Evolutionary conservation across 2,888 invertebrate species (phyloP).

Genomic region (Rosalia funebris): DNA sequence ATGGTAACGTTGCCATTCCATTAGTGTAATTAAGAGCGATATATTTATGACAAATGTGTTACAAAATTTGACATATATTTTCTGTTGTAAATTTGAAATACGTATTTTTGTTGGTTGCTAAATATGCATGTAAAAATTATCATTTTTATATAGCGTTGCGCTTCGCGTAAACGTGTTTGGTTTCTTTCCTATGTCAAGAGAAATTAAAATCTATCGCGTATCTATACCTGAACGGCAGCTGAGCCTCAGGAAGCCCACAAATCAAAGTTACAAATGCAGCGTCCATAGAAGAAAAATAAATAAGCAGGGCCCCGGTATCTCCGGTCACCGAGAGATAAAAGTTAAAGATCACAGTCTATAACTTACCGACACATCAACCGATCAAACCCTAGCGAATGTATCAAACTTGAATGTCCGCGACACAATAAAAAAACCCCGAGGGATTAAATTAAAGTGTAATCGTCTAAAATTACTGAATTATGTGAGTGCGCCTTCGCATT

Average conservation of each 20-base stretch:
- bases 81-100: too few relatives aligned
- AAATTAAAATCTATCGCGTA: too few relatives aligned
- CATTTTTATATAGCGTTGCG: too few relatives aligned
- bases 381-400: constrained; percentile 45
- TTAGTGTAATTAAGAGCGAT: too few relatives aligned
- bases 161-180: too few relatives aligned
- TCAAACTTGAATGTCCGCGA: constrained; percentile 41
- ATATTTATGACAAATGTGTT: too few relatives aligned
- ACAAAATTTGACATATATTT: too few relatives aligned
- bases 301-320: constrained; percentile 37
- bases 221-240: constrained; percentile 34
- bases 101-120: too few relatives aligned
- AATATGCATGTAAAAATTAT: too few relatives aligned
- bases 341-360: constrained; percentile 44
- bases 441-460: constrained; percentile 35
- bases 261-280: constrained; percentile 40
- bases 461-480: constrained; percentile 43
- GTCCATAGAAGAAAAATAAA: constrained; percentile 39
- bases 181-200: too few relatives aligned
- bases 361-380: constrained; percentile 41
- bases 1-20: too few relatives aligned
- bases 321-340: constrained; percentile 40
- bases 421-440: constrained; percentile 28
- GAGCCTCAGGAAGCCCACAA: constrained; percentile 34
- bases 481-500: constrained; percentile 17